phyloP scores from a whole-genome alignment of 2,797 vertebrate species.

The Spea hammondii region DNA sequence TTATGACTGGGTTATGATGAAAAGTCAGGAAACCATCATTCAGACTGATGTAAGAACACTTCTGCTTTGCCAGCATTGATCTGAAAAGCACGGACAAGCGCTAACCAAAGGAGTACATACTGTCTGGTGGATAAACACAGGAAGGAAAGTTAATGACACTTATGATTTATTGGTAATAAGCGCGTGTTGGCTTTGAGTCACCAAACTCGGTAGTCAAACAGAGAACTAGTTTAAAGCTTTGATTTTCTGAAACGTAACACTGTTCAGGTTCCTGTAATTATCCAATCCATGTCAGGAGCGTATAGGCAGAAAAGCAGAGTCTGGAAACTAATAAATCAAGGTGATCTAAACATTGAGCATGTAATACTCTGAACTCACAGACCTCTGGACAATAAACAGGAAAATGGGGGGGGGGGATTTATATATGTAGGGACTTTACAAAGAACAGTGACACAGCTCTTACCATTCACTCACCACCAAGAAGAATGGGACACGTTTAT shows the following conservation, averaged over 20 bases:
- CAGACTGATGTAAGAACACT: conserved; percentile 29
- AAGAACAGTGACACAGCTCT: not conserved
- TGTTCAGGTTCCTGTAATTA: conserved; percentile 43
- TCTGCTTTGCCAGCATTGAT: conserved; percentile 41
- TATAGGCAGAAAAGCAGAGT: conserved; percentile 25
- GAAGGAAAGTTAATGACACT: conserved; percentile 40
- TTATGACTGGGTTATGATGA: not conserved
- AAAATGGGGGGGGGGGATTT: not conserved
- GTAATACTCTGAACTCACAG: conserved; percentile 23
- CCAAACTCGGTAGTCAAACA: conserved; percentile 36
- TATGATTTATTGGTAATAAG: conserved; percentile 38
- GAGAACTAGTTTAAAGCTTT: conserved; percentile 33
- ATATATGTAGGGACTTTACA: conserved; percentile 4
- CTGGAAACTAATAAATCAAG: conserved; percentile 40
- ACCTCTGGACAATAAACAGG: conserved; percentile 32
- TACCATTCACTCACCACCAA: not conserved
- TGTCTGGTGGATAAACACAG: conserved; percentile 44
- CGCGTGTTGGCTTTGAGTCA: conserved; percentile 35
- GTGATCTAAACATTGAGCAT: conserved; percentile 15
- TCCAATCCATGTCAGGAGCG: conserved; percentile 21
- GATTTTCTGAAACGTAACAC: conserved; percentile 38
- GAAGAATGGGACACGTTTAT: too few relatives aligned
- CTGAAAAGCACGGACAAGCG: conserved; percentile 33
- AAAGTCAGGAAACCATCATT: conserved; percentile 44
- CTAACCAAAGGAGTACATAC: conserved; percentile 38